These are phyloP conservation scores for Leptoclinus maculatus DNA, from an alignment of 2,797 vertebrate genomes.

Conservation along the genomic window DNA sequence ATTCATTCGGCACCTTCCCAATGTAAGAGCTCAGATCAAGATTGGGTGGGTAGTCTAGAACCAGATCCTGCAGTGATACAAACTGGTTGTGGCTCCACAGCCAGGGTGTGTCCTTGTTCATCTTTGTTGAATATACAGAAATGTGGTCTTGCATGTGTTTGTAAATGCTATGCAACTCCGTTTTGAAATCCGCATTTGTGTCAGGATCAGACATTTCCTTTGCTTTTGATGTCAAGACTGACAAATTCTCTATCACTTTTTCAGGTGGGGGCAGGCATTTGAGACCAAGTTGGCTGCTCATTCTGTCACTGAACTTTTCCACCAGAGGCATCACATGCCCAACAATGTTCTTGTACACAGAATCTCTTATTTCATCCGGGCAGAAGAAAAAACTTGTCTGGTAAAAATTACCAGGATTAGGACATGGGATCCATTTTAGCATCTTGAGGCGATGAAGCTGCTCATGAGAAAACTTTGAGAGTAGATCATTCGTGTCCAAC, in stretches of 20 bases:
- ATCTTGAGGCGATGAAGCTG: constrained; percentile 70
- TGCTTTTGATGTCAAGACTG: constrained; percentile 50
- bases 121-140: constrained; percentile 64
- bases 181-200: constrained; percentile 77
- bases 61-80: constrained; percentile 79
- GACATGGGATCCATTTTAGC: constrained; percentile 82
- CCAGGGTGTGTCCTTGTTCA: constrained; percentile 58
- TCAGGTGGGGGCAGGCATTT: constrained; percentile 76
- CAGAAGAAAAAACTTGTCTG: constrained; percentile 65
- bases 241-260: constrained; percentile 85
- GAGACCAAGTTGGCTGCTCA: constrained; percentile 80
- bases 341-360: constrained; percentile 77
- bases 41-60: constrained; percentile 81
- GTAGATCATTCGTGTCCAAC: constrained; percentile 77
- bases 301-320: constrained; percentile 66
- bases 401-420: constrained; percentile 29
- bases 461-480: constrained; percentile 73
- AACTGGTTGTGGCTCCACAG: constrained; percentile 85
- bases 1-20: constrained; percentile 82
- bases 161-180: constrained; percentile 81
- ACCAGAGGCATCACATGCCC: constrained; percentile 86
- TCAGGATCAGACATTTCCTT: constrained; percentile 66
- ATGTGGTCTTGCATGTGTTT: constrained; percentile 85
- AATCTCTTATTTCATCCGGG: constrained; percentile 77
- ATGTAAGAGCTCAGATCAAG: constrained; percentile 85